Evolutionary conservation across 2,113 vertebrate species (phyloP), one percentile per base, ranked within the genome.

Genomic region (Corvus hawaiiensis): DNA sequence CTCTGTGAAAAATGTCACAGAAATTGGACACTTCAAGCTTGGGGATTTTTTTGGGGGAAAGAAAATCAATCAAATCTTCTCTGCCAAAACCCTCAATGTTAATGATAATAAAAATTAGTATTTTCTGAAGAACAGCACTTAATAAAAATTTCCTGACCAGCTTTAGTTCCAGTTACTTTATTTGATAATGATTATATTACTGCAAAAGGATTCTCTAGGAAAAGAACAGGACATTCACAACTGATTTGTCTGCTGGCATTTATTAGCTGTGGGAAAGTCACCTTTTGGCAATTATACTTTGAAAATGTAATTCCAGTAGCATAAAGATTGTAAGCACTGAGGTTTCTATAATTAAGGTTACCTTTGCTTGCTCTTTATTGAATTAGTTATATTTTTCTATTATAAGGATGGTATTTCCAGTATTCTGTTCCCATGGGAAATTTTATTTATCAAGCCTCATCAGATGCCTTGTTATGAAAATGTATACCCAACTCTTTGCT

Each of bases 401-500:
- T 78, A 58, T 55, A 55, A 63, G 58, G 20, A 9, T 87, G 27
- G 46, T 69, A 88, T 63, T 94, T 75, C 43, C 63, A 87, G 67
- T 63, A 39, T 64, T 73, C 62, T 23, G 54, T 93, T 95, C 82
- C 68, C 62, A 52, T 83, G 84, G 81, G 89, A 90, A 96, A 32
- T 54, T 80, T 91, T 81, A 85, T 92, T 83, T 93, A 84, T 90
- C 83, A 90, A 90, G 24, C 30, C 20, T 77, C 37, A 82, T 93
- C 82, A 46, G n/a, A 28, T 72, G 43, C 22, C 62, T 71, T 51
- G 41, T 54, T 90, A 26, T 49, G 55, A 73, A 89, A 86, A 89
- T 3, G 35, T 41, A 56, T 86, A 73, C 51, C 44, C 24, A 56
- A 28, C 4, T 66, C 66, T 88, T 84, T 62, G 79, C 83, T 76